phyloP scores from a whole-genome alignment of 53 echinoderm and acorn worm species.

The Holothuria leucospilota region DNA sequence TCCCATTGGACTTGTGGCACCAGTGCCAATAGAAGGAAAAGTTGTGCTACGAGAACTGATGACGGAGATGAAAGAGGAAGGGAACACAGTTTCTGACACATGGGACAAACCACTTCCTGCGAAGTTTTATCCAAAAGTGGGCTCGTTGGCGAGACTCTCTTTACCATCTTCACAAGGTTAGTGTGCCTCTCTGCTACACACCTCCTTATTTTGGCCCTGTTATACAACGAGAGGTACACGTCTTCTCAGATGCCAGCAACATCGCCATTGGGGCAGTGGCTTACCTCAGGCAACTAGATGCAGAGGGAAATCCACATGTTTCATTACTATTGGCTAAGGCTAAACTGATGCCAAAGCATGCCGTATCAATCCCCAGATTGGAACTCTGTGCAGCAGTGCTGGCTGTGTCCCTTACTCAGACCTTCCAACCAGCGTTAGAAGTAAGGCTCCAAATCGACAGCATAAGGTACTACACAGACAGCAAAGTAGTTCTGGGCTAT shows the following conservation, averaged over 20 bases:
- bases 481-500: no score
- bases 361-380: conserved; percentile 54
- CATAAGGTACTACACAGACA: no score
- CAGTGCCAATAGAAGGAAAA: conserved; percentile 61
- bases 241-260: no score
- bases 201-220: neutral
- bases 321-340: no score
- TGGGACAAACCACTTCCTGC: conserved; percentile 61
- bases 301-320: conserved; percentile 26
- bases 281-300: no score
- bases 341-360: no score
- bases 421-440: conserved; percentile 28
- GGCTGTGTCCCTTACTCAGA: no score
- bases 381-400: conserved; percentile 68
- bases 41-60: conserved; percentile 49
- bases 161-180: conserved; percentile 32
- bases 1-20: conserved; percentile 55
- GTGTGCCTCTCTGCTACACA: conserved; percentile 50
- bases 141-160: conserved; percentile 53
- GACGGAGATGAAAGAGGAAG: no score
- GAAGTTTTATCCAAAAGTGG: conserved; percentile 35
- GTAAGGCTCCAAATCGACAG: neutral
- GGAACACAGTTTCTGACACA: neutral
- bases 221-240: conserved; percentile 53
- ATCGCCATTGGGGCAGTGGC: no score